phyloP scores from a whole-genome alignment of 2,113 vertebrate genomes.

The Cettia cetti region DNA sequence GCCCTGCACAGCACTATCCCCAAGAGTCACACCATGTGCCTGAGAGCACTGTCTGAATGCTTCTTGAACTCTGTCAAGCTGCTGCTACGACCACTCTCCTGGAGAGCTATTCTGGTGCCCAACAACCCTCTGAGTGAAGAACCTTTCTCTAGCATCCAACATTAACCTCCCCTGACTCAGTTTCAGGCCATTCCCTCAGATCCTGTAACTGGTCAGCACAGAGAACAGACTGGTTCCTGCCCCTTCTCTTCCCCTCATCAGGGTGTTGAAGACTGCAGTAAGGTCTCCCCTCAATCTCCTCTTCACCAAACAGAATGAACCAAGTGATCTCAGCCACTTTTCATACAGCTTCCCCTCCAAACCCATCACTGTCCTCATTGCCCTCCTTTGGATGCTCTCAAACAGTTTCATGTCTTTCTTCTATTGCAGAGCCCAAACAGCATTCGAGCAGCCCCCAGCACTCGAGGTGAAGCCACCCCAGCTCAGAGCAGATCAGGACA shows the following conservation, averaged over 20 bases:
- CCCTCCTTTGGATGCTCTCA: background rate
- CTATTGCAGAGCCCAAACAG: accelerated
- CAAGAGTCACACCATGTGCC: background rate
- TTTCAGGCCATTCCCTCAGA: background rate
- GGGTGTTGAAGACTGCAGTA: background rate
- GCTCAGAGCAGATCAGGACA: background rate
- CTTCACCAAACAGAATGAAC: background rate
- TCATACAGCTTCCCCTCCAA: background rate
- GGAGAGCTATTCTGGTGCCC: background rate
- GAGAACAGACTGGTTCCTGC: background rate
- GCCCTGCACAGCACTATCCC: background rate
- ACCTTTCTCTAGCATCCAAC: background rate
- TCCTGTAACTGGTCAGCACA: background rate
- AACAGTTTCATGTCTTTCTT: background rate
- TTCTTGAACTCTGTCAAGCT: background rate
- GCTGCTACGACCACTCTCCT: background rate
- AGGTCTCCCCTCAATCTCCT: no score
- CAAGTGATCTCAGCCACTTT: background rate
- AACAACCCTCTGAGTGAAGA: accelerated
- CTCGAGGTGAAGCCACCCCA: accelerated
- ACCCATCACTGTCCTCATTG: accelerated
- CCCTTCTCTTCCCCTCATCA: background rate
- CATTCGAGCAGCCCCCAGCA: background rate
- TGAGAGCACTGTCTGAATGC: background rate
- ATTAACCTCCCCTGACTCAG: background rate